Conservation (phyloP, 2,797 vertebrate genomes). For the Galagoides demidoff region DNA sequence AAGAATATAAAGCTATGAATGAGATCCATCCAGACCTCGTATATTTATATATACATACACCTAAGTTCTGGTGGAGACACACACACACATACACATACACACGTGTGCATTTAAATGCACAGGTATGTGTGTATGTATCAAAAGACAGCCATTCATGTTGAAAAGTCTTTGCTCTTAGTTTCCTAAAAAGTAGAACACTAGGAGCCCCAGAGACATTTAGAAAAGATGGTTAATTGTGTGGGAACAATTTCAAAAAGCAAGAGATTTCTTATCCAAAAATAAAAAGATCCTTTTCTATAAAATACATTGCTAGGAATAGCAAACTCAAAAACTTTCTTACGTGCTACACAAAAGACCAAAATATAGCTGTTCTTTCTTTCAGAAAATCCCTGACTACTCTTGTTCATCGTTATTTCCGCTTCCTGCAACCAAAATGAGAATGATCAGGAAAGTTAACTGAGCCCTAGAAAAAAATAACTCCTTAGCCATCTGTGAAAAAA, state of each 20-base stretch:
- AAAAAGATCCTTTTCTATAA: neutral
- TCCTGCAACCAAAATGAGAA: neutral
- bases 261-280: neutral
- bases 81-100: neutral
- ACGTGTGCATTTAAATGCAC: neutral
- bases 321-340: constrained; percentile 4
- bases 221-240: neutral
- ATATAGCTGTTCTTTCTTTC: neutral
- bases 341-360: neutral
- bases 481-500: constrained; percentile 17
- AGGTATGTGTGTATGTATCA: neutral
- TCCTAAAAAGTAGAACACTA: neutral
- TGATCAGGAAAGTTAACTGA: neutral
- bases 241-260: constrained; percentile 24
- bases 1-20: neutral
- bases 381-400: neutral
- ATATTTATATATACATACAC: neutral
- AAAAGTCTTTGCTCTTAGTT: neutral
- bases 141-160: neutral
- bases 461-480: neutral
- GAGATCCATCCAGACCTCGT: too few species aligned
- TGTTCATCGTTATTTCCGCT: neutral
- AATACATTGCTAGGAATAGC: neutral
- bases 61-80: neutral
- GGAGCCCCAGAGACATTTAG: neutral